Evolutionary conservation across 1,140 invertebrate species (phyloP).

Genomic region (Riptortus pedestris): DNA sequence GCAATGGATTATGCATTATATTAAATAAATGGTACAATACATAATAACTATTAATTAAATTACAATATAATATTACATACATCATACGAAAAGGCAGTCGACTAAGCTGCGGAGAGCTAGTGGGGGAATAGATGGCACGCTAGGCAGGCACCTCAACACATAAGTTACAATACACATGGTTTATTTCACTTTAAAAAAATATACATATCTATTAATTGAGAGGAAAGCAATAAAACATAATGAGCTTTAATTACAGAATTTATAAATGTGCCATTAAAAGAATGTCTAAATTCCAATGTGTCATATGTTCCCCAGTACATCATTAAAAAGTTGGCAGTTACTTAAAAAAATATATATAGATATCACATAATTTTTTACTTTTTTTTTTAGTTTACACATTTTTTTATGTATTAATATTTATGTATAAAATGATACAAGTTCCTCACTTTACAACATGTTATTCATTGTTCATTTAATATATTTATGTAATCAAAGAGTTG

Average conservation of each 20-base stretch:
- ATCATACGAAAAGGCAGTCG: not conserved
- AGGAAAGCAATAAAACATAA: not conserved
- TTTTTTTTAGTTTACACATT: not conserved
- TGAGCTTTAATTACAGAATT: not conserved
- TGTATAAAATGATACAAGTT: slow-evolving; percentile 6
- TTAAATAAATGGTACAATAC: not conserved
- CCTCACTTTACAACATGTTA: not conserved
- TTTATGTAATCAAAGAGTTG: not conserved
- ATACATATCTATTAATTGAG: not conserved
- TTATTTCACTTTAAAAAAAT: not conserved
- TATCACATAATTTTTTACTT: slow-evolving; percentile 7
- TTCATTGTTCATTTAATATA: not conserved
- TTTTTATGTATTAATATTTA: not conserved
- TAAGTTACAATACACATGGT: not conserved
- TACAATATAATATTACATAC: no score
- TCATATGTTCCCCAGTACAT: not conserved
- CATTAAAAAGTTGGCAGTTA: slow-evolving; percentile 6
- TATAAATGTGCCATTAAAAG: not conserved
- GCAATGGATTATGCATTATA: not conserved
- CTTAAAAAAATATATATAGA: slow-evolving; percentile 9
- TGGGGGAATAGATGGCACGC: not conserved
- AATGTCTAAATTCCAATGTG: not conserved
- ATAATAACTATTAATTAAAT: not conserved
- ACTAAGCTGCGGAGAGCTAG: not conserved
- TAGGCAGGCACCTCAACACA: not conserved